Base-by-base conservation (phyloP, 2,113 vertebrate genomes). In the Ailuropoda melanoleuca region DNA sequence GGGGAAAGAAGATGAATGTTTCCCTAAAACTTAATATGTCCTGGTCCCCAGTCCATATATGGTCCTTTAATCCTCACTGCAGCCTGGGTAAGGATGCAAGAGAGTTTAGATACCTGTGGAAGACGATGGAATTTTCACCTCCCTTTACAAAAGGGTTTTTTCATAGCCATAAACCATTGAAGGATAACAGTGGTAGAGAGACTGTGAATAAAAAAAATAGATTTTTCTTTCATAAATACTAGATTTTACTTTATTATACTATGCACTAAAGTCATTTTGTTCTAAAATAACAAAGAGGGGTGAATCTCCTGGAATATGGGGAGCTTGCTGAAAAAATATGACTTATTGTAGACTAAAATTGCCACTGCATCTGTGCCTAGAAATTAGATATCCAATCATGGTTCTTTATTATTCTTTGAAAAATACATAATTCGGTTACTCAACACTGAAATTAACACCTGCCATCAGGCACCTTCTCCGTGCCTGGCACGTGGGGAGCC, bases 221-320 rank as follows among this genome's bases (percentile, higher is more conserved):
- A 31, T 24, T 90, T 95, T 96, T 88, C 37, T 78, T 83, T 72
- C 24, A 43, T 68, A 92, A 83, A 46, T 77, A 17, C 56, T 90
- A 75, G 14, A 74, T 64, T 93, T 89, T 84, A 39, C 24, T 43
- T 68, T 64, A 88, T 29, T 15, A 43, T 72, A 46, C 1, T 26
- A 21, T 93, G 55, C n/a, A 94, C 81, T 82, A 90, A 84, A 90
- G 43, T 93, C 88, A 55, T 72, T 74, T 93, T 88, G 11, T 74
- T 93, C 18, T 43, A 86, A 70, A 84, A 6, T 37, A 46, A 88
- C 48, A 60, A 53, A 96, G 48, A 70, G 4, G 17, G 77, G 13
- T 64, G 31, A 94, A 70, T 74, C 10, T 43, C 29, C 21, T 83
- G 24, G 31, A 66, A 97, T 78, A 34, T 55, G 23, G 17, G 18